Percentiles rank a stretch among this genome's conserved stretches.
phyloP scores from a whole-genome alignment of 2,113 vertebrate species.

The Leptocoma aspasia region DNA sequence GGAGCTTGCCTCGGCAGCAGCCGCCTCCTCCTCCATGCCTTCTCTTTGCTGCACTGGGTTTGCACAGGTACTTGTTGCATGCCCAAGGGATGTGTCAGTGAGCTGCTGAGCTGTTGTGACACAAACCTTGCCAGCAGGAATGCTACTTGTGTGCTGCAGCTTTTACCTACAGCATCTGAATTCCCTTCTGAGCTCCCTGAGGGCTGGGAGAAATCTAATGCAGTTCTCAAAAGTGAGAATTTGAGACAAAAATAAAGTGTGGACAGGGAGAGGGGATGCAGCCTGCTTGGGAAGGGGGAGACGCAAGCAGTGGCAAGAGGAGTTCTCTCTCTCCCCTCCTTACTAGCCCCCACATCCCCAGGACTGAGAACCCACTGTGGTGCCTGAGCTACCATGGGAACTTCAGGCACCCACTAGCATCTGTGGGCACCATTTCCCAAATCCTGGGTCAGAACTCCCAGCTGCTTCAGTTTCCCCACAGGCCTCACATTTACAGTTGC shows the following conservation, averaged over 20 bases:
- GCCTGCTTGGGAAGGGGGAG: accelerated
- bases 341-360: accelerated
- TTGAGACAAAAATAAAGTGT: accelerated
- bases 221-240: neutral
- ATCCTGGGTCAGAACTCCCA: neutral
- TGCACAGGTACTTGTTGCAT: neutral
- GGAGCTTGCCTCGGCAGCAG: neutral
- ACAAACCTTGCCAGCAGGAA: neutral
- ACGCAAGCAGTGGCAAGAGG: neutral
- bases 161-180: neutral
- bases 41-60: neutral
- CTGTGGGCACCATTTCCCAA: neutral
- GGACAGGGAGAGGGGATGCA: neutral
- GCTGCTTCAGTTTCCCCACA: neutral
- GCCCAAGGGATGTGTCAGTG: neutral
- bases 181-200: neutral
- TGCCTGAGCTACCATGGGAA: neutral
- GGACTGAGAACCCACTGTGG: neutral
- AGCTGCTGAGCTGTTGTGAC: neutral
- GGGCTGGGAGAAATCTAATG: neutral
- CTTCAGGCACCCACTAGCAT: accelerated
- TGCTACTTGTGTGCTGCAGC: neutral
- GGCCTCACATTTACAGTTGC: accelerated
- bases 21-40: neutral
- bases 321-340: neutral